phyloP scores from a whole-genome alignment of 2,113 vertebrate species.

The Carassius carassius region DNA sequence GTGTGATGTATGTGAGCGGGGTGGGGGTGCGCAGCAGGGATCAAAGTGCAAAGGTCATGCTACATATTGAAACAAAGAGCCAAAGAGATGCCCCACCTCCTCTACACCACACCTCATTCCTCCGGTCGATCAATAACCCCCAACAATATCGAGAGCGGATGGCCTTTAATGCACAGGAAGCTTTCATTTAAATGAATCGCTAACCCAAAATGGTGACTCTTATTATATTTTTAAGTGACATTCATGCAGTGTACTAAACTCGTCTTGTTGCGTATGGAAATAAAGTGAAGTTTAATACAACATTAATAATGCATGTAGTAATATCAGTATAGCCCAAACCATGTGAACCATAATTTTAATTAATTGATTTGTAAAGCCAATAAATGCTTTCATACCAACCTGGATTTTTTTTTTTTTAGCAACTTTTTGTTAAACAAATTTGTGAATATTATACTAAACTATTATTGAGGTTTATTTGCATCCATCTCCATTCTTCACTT shows the following conservation, averaged over 20 bases:
- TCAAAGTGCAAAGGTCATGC: slow-evolving; percentile 67
- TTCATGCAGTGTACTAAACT: background rate
- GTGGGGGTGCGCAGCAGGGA: slow-evolving; percentile 58
- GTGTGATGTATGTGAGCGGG: slow-evolving; percentile 55
- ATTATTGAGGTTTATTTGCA: too few species aligned
- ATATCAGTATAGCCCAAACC: too few species aligned
- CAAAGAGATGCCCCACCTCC: slow-evolving; percentile 45
- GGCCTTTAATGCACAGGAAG: background rate
- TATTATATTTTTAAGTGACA: background rate
- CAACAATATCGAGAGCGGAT: background rate
- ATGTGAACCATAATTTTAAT: background rate
- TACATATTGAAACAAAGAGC: slow-evolving; percentile 71
- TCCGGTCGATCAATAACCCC: slow-evolving; percentile 64
- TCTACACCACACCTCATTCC: slow-evolving; percentile 45
- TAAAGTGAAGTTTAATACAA: too few species aligned
- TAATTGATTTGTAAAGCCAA: too few species aligned
- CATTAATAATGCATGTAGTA: too few species aligned
- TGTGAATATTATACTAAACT: background rate
- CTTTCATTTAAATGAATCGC: background rate
- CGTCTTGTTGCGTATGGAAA: background rate
- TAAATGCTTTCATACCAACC: too few species aligned
- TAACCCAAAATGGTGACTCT: too few species aligned
- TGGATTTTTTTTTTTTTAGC: too few species aligned
- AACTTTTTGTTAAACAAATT: background rate
- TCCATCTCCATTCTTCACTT: too few species aligned